Percentiles rank a stretch among this genome's conserved stretches.
Evolutionary conservation across 2,113 vertebrate genomes (phyloP).

Genomic region (Lagenorhynchus albirostris): DNA sequence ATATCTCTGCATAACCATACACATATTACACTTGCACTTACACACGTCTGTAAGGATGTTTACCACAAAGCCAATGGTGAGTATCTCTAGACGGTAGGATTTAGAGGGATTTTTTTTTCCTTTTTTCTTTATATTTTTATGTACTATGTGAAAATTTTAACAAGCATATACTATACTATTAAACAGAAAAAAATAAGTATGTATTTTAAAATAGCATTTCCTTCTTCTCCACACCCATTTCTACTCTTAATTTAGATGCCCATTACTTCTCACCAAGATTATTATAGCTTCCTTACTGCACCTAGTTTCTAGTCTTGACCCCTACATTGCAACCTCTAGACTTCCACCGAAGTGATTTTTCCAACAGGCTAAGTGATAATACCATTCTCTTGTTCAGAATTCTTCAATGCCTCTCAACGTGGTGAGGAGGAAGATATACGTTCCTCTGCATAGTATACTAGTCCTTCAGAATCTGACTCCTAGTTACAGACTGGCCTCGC

Average conservation of each 20-base stretch:
- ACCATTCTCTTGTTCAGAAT: not conserved
- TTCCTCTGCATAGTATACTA: fast-evolving
- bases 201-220: not conserved
- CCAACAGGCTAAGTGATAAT: not conserved
- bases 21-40: not conserved
- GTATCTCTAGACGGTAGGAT: not conserved
- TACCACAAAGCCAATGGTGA: not conserved
- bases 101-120: not conserved
- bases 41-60: not conserved
- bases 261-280: not conserved
- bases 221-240: not conserved
- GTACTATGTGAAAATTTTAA: not conserved
- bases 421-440: not conserved
- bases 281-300: too few species aligned
- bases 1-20: not conserved
- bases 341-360: not conserved
- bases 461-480: not conserved
- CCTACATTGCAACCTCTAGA: not conserved
- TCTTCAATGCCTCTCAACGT: not conserved
- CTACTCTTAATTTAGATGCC: not conserved
- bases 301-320: not conserved
- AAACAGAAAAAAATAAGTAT: not conserved
- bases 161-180: not conserved
- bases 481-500: not conserved
- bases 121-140: not conserved